Evolutionary conservation across 1,140 invertebrate genomes (phyloP).

Genomic region (Neelides sp.): DNA sequence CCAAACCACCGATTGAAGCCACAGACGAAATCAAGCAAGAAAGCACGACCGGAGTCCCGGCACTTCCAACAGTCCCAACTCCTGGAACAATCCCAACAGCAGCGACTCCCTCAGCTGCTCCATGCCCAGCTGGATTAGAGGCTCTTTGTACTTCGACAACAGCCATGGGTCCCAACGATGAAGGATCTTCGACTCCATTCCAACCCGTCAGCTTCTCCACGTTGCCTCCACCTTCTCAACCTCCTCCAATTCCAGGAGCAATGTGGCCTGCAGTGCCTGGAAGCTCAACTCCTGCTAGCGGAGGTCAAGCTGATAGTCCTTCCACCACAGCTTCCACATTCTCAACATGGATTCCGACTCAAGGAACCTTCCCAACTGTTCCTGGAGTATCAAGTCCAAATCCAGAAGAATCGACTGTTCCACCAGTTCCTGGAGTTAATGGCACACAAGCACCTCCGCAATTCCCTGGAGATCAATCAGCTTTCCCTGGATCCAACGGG

Average conservation of each 20-base stretch:
- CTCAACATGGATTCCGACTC: too few species aligned
- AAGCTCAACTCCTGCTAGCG: too few species aligned
- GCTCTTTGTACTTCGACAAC: slow-evolving; percentile 3
- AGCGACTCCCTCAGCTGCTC: not conserved
- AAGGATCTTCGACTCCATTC: too few species aligned
- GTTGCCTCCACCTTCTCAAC: not conserved
- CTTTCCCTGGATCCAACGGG: slow-evolving; percentile 6
- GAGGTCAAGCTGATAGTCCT: too few species aligned
- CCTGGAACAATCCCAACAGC: not conserved
- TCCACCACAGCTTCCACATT: too few species aligned
- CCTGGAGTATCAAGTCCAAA: not conserved
- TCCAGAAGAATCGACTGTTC: not conserved
- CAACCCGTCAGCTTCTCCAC: too few species aligned
- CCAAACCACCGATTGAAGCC: not conserved
- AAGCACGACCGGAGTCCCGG: not conserved
- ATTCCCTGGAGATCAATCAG: slow-evolving; percentile 4
- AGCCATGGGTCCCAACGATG: not conserved
- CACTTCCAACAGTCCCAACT: not conserved
- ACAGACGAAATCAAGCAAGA: not conserved
- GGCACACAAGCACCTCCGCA: slow-evolving; percentile 1
- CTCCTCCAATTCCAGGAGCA: not conserved
- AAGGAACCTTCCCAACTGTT: too few species aligned
- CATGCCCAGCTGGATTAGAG: slow-evolving; percentile 6
- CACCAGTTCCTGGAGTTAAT: not conserved
- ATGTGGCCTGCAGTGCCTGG: too few species aligned